Conservation (phyloP, 1,140 invertebrate species). For the Bicyclus anynana region DNA sequence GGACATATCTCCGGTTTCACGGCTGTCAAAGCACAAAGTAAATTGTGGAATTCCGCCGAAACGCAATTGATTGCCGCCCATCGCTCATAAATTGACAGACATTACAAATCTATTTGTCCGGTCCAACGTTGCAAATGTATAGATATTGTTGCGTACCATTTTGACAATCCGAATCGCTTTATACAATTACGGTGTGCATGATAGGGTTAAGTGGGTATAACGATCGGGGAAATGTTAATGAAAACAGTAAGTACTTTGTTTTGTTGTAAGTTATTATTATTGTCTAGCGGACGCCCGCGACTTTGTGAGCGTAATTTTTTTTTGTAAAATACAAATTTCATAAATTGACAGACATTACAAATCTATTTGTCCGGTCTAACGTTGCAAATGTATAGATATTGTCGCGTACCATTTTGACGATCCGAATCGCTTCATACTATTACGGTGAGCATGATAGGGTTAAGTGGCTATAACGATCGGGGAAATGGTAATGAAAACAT, state of each 20-base stretch:
- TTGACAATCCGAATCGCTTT: background rate
- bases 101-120: conserved; percentile 21
- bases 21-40: conserved; percentile 43
- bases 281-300: no score
- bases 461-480: background rate
- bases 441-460: background rate
- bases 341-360: conserved; percentile 22
- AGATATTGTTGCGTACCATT: background rate
- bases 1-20: conserved; percentile 43
- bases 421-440: background rate
- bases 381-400: conserved; percentile 1
- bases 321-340: no score
- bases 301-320: no score
- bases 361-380: conserved; percentile 13
- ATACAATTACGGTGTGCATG: background rate
- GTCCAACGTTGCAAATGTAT: conserved; percentile 5
- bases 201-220: background rate
- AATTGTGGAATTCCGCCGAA: conserved; percentile 34
- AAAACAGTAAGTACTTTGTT: no score
- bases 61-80: conserved; percentile 30
- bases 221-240: no score
- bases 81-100: conserved; percentile 22
- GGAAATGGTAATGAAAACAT: no score
- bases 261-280: no score
- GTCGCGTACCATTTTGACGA: background rate